Evolutionary conservation across 2,797 vertebrate genomes (phyloP), one percentile per base, ranked within the genome.

Genomic region (Vespertilio murinus): DNA sequence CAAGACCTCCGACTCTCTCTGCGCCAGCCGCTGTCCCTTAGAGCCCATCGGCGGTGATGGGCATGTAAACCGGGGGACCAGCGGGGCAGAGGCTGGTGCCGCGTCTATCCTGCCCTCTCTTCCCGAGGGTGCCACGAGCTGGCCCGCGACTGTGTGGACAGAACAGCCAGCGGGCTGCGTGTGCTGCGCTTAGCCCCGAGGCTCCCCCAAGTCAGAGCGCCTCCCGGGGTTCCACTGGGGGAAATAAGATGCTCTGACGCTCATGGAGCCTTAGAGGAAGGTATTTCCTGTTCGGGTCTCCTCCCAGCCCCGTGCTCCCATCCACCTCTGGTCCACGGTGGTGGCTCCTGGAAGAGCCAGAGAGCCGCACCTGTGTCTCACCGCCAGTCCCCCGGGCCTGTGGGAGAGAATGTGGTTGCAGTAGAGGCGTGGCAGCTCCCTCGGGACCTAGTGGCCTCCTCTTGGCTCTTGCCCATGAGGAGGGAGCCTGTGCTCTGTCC

Each of bases 401-500:
- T 73, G 85, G 75, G 9, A 64, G 67, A 71, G 42, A 77, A 20
- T 18, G 16, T 5, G 33, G 8, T 92, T n/a, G 90, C 83, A 80
- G 83, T 5, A 83, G 69, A 61, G 69, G 30, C 52, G 23, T 83
- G 90, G 35, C 45, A 69, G 45, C 33, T 69, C 59, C 28, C 38
- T 93, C 49, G 75, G 92, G 65, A 87, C 95, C 88, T 94, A 78
- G 89, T 95, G 96, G 12, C 94, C n/a, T 70, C 8, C 25, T 47
- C 25, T 25, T 96, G 96, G 93, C 96, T 92, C 94, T 79, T 16
- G 30, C 47, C 59, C 13, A 0, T 64, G 74, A 67, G 49, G 78
- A 71, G 93, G 81, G 71, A 97, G 93, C 67, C 96, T 96, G 75
- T 97, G 95, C 96, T 98, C 95, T 86, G 6, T 77, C 75, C 88